Percentiles rank a stretch among this genome's conserved stretches.
Evolutionary conservation across 1,140 invertebrate genomes (phyloP).

Genomic region (Zaprionus tsacasi): DNA sequence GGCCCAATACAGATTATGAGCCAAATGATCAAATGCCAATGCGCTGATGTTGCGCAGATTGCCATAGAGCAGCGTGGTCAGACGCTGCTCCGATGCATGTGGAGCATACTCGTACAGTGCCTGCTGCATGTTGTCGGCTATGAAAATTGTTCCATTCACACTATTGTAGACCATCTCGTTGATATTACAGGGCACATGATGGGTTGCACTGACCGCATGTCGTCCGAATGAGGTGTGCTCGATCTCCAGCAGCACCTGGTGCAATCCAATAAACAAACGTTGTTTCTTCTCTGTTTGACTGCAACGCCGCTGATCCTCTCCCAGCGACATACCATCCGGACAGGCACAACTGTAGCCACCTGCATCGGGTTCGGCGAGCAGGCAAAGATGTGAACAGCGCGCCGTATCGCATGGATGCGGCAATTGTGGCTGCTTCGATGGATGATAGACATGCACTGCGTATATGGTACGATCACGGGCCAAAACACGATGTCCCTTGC

Average conservation of each 20-base stretch:
- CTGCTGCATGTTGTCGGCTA: slow-evolving; percentile 85
- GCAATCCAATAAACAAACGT: slow-evolving; percentile 81
- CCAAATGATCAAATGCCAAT: slow-evolving; percentile 88
- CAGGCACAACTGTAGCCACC: slow-evolving; percentile 90
- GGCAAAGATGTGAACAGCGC: slow-evolving; percentile 92
- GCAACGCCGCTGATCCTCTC: slow-evolving; percentile 85
- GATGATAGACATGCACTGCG: slow-evolving; percentile 89
- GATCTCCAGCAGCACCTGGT: slow-evolving; percentile 81
- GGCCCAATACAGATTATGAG: slow-evolving; percentile 88
- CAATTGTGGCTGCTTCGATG: slow-evolving; percentile 85
- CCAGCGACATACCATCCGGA: slow-evolving; percentile 88
- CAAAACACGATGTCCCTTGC: slow-evolving; percentile 86
- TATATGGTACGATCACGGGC: slow-evolving; percentile 86
- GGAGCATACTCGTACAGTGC: slow-evolving; percentile 84
- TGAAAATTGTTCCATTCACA: slow-evolving; percentile 84
- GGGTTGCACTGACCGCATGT: slow-evolving; percentile 72
- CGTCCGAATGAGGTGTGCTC: slow-evolving; percentile 85
- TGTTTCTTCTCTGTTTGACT: slow-evolving; percentile 84
- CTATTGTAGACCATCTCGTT: slow-evolving; percentile 84
- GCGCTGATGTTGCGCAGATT: slow-evolving; percentile 86
- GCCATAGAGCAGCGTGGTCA: slow-evolving; percentile 76
- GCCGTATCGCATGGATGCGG: slow-evolving; percentile 89
- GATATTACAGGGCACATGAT: slow-evolving; percentile 82
- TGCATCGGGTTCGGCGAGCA: slow-evolving; percentile 87
- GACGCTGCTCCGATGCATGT: slow-evolving; percentile 68